Percentiles rank a stretch among this genome's conserved stretches.
phyloP scores from a whole-genome alignment of 1,140 invertebrate genomes.

The Drosophila prosaltans region DNA sequence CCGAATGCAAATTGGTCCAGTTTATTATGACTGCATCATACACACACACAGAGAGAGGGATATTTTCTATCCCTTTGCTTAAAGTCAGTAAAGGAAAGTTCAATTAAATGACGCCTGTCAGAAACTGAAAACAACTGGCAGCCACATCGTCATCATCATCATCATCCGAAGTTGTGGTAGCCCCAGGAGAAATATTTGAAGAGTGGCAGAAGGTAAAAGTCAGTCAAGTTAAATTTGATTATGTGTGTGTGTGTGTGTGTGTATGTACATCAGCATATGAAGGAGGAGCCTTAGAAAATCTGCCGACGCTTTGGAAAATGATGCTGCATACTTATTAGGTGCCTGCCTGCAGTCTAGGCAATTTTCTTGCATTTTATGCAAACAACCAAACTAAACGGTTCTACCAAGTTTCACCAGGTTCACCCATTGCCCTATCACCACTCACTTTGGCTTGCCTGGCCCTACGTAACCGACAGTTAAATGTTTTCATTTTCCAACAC shows the following conservation, averaged over 20 bases:
- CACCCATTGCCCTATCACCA: too few species aligned
- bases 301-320: constrained; percentile 62
- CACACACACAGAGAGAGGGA: neutral
- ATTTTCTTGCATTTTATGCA: constrained; percentile 73
- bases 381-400: constrained; percentile 46
- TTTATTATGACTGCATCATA: constrained; percentile 18
- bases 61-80: neutral
- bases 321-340: constrained; percentile 42
- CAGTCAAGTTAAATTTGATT: constrained; percentile 74
- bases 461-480: constrained; percentile 65
- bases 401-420: neutral
- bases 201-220: constrained; percentile 2
- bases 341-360: constrained; percentile 43
- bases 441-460: constrained; percentile 19
- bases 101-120: constrained; percentile 62
- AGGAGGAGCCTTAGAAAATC: constrained; percentile 46
- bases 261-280: constrained; percentile 1
- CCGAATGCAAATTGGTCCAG: constrained; percentile 38
- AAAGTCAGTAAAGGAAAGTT: constrained; percentile 39
- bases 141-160: constrained; percentile 26
- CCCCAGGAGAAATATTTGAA: neutral
- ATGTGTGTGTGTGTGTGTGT: constrained; percentile 38
- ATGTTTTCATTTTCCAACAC: constrained; percentile 73
- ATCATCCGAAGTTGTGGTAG: neutral
- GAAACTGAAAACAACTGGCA: constrained; percentile 28